phyloP scores from a whole-genome alignment of 2,113 vertebrate genomes.

The Mustela lutreola region DNA sequence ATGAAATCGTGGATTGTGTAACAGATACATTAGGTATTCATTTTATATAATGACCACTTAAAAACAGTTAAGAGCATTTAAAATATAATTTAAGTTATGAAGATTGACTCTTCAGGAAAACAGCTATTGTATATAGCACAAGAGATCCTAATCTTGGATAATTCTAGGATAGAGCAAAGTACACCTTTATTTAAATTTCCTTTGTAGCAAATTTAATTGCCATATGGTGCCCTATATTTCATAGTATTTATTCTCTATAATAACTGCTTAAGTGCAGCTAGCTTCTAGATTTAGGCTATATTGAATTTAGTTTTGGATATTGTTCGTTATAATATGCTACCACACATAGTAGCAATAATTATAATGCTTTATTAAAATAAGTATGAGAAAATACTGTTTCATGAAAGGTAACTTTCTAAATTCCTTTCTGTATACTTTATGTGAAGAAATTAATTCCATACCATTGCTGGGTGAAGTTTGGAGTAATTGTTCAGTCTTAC shows the following conservation, averaged over 20 bases:
- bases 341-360: constrained; percentile 62
- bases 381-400: constrained; percentile 75
- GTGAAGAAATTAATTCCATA: constrained; percentile 67
- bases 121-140: constrained; percentile 70
- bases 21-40: constrained; percentile 31
- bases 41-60: constrained; percentile 70
- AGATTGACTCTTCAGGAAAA: constrained; percentile 72
- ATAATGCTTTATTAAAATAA: constrained; percentile 74
- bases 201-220: constrained; percentile 66
- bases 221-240: constrained; percentile 69
- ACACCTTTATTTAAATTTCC: constrained; percentile 75
- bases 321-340: constrained; percentile 69
- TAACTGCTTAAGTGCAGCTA: constrained; percentile 60
- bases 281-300: constrained; percentile 71
- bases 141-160: constrained; percentile 57
- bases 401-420: constrained; percentile 62
- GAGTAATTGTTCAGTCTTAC: constrained; percentile 55
- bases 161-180: constrained; percentile 65
- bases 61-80: constrained; percentile 73
- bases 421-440: constrained; percentile 47
- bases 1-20: constrained; percentile 61
- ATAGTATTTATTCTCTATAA: constrained; percentile 80
- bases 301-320: constrained; percentile 73
- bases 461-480: constrained; percentile 57
- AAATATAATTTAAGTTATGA: constrained; percentile 75